Percentiles rank a stretch among this genome's conserved stretches.
Conservation (phyloP, 2,888 invertebrate genomes). For the Seira ritae region DNA sequence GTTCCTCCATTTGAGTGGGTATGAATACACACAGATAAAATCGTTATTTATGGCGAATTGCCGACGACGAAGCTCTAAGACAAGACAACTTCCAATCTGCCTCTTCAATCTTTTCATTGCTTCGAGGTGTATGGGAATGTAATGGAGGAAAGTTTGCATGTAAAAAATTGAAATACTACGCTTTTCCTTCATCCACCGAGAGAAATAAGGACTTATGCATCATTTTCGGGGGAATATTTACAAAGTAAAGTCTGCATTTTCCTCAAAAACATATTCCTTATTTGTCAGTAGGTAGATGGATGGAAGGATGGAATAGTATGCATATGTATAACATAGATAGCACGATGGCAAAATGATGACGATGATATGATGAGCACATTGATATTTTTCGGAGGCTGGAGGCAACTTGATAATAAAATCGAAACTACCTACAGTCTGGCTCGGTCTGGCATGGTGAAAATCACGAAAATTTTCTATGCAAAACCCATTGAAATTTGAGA, state of each 20-base stretch:
- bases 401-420: conserved; percentile 57
- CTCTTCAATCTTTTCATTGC: neutral
- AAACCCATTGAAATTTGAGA: neutral
- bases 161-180: neutral
- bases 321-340: no score
- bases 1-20: neutral
- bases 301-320: no score
- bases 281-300: neutral
- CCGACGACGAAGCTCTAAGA: no score
- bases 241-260: neutral
- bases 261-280: neutral
- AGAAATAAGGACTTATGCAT: neutral
- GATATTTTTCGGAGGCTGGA: conserved; percentile 39
- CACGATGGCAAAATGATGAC: neutral
- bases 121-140: no score
- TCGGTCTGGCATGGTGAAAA: conserved; percentile 24
- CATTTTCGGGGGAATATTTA: no score
- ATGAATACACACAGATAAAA: neutral
- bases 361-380: conserved; percentile 12
- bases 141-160: neutral
- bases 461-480: conserved; percentile 8
- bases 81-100: neutral
- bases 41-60: neutral
- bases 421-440: no score
- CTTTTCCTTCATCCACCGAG: neutral